phyloP scores from a whole-genome alignment of 2,797 vertebrate species.

The Enteromius argenteus region DNA sequence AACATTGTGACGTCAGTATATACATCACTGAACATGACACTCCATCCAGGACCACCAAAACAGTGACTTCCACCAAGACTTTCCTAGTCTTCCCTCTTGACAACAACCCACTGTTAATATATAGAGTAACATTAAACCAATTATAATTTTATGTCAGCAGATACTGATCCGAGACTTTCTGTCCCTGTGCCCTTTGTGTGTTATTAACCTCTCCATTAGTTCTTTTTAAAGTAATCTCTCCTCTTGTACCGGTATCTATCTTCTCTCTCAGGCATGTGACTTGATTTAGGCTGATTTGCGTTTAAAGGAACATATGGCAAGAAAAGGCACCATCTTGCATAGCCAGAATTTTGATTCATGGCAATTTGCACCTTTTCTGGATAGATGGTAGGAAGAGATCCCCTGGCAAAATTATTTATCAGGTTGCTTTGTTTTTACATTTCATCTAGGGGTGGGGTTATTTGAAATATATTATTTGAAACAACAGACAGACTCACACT shows the following conservation, averaged over 20 bases:
- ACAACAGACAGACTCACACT: not conserved
- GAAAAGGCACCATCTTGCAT: not conserved
- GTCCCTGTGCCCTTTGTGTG: not conserved
- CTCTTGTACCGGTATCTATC: not conserved
- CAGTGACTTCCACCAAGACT: too few species aligned
- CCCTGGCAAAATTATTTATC: not conserved
- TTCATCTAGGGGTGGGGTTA: not conserved
- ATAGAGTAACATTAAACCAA: not conserved
- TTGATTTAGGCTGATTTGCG: not conserved
- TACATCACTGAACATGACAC: not conserved
- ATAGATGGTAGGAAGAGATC: not conserved
- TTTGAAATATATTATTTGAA: not conserved
- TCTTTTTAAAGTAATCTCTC: not conserved
- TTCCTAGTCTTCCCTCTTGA: not conserved
- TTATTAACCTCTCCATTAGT: slow-evolving; percentile 15
- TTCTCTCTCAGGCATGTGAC: not conserved
- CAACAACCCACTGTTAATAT: not conserved
- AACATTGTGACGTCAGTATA: not conserved
- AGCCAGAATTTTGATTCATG: not conserved
- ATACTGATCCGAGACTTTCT: not conserved
- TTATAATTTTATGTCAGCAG: not conserved
- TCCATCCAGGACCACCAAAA: not conserved
- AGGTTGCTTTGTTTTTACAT: not conserved
- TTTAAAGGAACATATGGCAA: not conserved
- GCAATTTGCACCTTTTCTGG: not conserved